Base-by-base conservation (phyloP, 2,888 invertebrate species). In the Drosophila parthenogenetica region DNA sequence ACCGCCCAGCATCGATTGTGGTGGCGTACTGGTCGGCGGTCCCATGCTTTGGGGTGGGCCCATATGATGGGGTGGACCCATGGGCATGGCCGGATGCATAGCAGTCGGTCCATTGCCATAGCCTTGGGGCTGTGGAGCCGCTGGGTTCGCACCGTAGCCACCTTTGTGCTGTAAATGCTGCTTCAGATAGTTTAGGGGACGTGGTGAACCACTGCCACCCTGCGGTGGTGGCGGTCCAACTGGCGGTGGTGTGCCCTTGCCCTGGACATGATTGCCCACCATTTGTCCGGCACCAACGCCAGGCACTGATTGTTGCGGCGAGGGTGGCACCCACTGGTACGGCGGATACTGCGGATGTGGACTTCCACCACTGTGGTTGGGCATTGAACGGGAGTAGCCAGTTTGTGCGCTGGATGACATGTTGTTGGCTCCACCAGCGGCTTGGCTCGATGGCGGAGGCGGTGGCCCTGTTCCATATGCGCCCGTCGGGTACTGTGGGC, bases 131-230 rank as follows among this genome's bases (percentile, higher is more conserved):
- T 94, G 94, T 92, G 94, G 94, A 64, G 69, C 74, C 7, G 74
- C 55, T 46, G 93, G 93, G 80, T 93, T 93, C 54, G 93, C 93
- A 29, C 93, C 92, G 25, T 89, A 89, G 69, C 94, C 94, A 92
- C 95, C 94, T 93, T 95, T 95, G 92, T 95, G 95, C 93, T 95
- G 94, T 69, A 94, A 92, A 92, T 95, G 95, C 91, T 95, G 95
- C 90, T 95, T 95, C 91, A 95, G 93, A 93, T 95, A 95, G 92
- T 94, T 94, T 59, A 94, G 93, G 70, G 94, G 94, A 77, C 94
- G 92, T 53, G 93, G 93, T 39, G 93, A 93, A 14, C 93, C 92
- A 55, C 93, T 91, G 57, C 93, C 35, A 13, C 35, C 92, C 32
- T 87, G 89, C 11, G 89, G 78, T 17, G 87, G 89, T 13, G 87